phyloP scores from a whole-genome alignment of 1,140 invertebrate species.

The Sitobion miscanthi region DNA sequence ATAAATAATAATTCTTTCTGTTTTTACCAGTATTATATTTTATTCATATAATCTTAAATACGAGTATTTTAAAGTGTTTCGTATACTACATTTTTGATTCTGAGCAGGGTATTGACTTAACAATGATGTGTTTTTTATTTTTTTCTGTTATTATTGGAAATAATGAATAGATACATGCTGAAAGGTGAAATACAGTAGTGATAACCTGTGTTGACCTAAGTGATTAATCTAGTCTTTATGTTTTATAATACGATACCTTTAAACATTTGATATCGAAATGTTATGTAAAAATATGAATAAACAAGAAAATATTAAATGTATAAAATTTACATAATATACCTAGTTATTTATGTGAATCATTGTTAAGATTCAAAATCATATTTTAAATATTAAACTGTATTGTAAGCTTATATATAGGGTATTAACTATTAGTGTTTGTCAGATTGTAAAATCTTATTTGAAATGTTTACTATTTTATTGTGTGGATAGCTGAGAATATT shows the following conservation, averaged over 20 bases:
- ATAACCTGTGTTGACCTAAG: not conserved
- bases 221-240: not conserved
- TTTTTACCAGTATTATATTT: not conserved
- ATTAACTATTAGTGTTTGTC: not conserved
- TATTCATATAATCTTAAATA: not conserved
- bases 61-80: not conserved
- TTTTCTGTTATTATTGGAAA: not conserved
- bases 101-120: too few relatives aligned
- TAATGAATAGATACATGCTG: not conserved
- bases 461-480: not conserved
- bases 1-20: not conserved
- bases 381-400: not conserved
- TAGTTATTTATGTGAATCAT: not conserved
- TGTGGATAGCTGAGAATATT: too few relatives aligned
- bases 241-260: not conserved
- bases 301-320: not conserved
- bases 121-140: too few relatives aligned
- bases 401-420: not conserved
- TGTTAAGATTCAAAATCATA: not conserved
- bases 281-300: not conserved
- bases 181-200: not conserved
- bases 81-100: too few relatives aligned
- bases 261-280: not conserved
- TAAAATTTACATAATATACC: not conserved
- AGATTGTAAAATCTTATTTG: not conserved